Percentiles rank a stretch among this genome's conserved stretches.
Conservation (phyloP, 2,113 vertebrate species). For the Gulo gulo region DNA sequence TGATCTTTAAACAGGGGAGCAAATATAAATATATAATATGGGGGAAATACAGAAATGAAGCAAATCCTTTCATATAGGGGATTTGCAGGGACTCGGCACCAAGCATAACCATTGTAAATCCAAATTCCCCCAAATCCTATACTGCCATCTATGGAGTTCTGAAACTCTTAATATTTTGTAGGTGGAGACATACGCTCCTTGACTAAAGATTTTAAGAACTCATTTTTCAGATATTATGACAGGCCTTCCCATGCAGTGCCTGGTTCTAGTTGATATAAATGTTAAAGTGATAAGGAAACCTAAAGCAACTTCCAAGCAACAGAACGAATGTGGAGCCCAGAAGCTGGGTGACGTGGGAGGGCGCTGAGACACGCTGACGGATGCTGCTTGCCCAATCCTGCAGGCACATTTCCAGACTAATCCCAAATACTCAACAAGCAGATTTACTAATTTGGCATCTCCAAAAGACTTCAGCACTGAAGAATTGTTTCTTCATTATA, state of each 20-base stretch:
- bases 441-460: not conserved
- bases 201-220: not conserved
- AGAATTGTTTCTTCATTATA: not conserved
- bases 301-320: not conserved
- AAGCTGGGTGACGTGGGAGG: not conserved
- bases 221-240: not conserved
- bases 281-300: not conserved
- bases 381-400: not conserved
- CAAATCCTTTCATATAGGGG: not conserved
- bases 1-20: not conserved
- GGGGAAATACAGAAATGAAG: not conserved
- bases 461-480: not conserved
- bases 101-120: not conserved
- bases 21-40: not conserved
- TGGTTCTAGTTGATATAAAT: not conserved
- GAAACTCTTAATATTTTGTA: not conserved
- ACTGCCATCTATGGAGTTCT: not conserved
- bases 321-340: not conserved
- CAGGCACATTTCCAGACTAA: not conserved
- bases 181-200: not conserved
- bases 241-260: not conserved
- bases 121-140: not conserved
- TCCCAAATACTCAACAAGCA: not conserved
- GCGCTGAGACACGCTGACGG: not conserved
- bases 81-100: not conserved